These are phyloP conservation scores for Dasypogon diadema DNA, from an alignment of 2,888 invertebrate genomes.

Conservation along the genomic window DNA sequence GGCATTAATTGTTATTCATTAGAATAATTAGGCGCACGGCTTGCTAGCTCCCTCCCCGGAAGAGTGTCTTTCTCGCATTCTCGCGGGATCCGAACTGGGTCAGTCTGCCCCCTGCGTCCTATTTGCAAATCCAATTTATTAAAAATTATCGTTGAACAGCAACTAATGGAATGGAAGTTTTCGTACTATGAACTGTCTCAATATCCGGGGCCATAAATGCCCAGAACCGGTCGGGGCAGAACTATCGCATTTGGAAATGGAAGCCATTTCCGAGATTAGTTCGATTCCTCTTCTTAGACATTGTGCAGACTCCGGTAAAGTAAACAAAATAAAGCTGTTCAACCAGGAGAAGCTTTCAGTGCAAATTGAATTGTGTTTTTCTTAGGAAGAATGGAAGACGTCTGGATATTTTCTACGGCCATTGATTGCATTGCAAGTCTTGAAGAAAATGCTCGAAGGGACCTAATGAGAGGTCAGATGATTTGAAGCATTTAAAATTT, in stretches of 20 bases:
- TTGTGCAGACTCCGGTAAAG: neutral
- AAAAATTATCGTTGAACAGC: neutral
- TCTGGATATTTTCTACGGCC: too few relatives aligned
- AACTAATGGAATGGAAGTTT: neutral
- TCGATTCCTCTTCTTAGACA: neutral
- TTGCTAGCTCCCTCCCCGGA: neutral
- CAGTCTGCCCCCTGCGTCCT: neutral
- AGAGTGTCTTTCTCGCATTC: too few relatives aligned
- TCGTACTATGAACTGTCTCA: neutral
- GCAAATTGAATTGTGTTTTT: neutral
- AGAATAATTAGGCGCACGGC: slow-evolving; percentile 10
- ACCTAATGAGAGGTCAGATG: too few relatives aligned
- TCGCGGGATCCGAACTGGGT: too few relatives aligned
- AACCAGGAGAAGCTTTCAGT: neutral
- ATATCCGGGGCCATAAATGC: too few relatives aligned
- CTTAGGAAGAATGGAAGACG: neutral
- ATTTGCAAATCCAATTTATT: neutral
- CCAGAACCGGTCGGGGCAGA: too few relatives aligned
- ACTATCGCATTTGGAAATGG: neutral
- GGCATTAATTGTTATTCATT: slow-evolving; percentile 30
- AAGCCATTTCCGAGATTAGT: neutral
- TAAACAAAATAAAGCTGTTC: neutral
- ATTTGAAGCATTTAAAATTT: too few relatives aligned
- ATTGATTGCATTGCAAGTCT: too few relatives aligned
- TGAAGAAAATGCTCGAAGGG: too few relatives aligned